phyloP scores from a whole-genome alignment of 2,888 invertebrate species.

The Patella ulyssiponensis region DNA sequence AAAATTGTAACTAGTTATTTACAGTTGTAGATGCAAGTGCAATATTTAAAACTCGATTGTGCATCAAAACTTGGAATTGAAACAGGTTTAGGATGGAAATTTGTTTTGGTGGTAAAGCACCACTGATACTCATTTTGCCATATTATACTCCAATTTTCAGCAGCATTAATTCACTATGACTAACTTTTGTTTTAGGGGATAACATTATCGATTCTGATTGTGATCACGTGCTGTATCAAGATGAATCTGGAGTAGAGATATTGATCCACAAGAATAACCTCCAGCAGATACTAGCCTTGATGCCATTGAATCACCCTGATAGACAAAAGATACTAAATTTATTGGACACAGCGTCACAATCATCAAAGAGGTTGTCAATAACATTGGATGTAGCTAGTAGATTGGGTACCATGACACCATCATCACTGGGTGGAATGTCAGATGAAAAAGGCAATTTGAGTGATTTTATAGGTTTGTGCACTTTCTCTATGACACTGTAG shows the following conservation, averaged over 20 bases:
- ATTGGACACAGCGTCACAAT: not conserved
- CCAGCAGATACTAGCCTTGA: not conserved
- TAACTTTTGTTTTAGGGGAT: not conserved
- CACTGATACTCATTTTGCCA: too few relatives aligned
- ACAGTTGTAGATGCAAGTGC: too few relatives aligned
- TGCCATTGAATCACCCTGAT: not conserved
- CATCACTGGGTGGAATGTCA: not conserved
- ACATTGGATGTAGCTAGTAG: not conserved
- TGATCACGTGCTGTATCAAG: not conserved
- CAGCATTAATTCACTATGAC: too few relatives aligned
- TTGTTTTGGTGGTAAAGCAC: too few relatives aligned
- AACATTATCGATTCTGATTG: not conserved
- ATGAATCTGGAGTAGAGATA: not conserved
- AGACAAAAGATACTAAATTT: not conserved
- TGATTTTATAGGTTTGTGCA: too few relatives aligned
- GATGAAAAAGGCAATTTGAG: too few relatives aligned
- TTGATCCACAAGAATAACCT: not conserved
- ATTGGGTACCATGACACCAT: slow-evolving; percentile 10
- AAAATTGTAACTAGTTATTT: too few relatives aligned
- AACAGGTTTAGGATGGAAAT: too few relatives aligned
- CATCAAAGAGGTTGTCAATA: not conserved
- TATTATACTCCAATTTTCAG: too few relatives aligned
- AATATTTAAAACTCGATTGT: too few relatives aligned
- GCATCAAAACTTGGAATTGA: too few relatives aligned
- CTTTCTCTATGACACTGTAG: too few relatives aligned